These are phyloP conservation scores for Acanthosepion pharaonis DNA, from an alignment of 2,888 invertebrate genomes.

Conservation along the genomic window DNA sequence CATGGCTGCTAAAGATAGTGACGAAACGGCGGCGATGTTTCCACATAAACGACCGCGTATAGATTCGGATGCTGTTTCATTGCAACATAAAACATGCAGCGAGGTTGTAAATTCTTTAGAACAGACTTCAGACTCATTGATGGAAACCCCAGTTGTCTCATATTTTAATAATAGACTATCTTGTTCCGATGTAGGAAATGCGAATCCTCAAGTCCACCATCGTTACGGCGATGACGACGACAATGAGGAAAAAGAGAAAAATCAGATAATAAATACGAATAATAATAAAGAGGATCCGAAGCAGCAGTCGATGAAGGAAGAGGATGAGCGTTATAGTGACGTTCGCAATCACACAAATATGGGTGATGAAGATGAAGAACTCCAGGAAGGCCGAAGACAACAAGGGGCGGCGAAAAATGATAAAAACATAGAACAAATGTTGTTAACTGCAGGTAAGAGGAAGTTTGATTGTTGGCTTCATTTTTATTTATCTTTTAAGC, in stretches of 20 bases:
- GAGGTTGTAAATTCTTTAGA: neutral
- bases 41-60: constrained; percentile 39
- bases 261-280: neutral
- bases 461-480: neutral
- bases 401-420: neutral
- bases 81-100: neutral
- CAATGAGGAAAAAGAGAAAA: neutral
- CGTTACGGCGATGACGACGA: neutral
- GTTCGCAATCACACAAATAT: neutral
- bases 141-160: too few relatives aligned
- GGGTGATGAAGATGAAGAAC: neutral
- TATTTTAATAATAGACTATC: constrained; percentile 8
- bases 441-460: neutral
- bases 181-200: constrained; percentile 33
- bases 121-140: neutral
- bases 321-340: neutral
- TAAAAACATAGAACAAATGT: constrained; percentile 2
- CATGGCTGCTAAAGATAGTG: constrained; percentile 41
- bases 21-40: constrained; percentile 39
- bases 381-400: neutral
- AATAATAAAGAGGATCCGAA: neutral
- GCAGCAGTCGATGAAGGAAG: constrained; percentile 15
- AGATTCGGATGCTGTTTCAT: neutral
- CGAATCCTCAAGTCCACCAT: neutral
- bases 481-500: neutral